These are phyloP conservation scores for Glaucidium brasilianum DNA, from an alignment of 2,113 vertebrate species.

Conservation along the genomic window DNA sequence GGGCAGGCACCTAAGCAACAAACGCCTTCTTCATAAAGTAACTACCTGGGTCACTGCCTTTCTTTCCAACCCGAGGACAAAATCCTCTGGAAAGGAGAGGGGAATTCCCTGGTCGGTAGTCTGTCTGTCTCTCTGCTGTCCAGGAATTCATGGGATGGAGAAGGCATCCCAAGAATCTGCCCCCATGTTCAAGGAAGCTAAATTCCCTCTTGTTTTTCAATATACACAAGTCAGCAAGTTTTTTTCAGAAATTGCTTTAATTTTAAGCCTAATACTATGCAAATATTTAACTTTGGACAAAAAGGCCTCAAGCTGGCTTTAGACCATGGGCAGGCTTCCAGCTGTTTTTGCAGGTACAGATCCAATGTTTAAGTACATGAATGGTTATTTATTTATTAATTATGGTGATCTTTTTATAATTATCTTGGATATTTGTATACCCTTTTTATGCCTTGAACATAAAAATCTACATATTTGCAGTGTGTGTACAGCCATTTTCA, in stretches of 20 bases:
- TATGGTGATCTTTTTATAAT: neutral
- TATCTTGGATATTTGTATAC: neutral
- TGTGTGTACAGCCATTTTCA: neutral
- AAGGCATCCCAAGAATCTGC: slow-evolving; percentile 52
- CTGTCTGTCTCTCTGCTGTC: slow-evolving; percentile 45
- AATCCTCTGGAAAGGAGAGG: slow-evolving; percentile 9
- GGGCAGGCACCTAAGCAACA: slow-evolving; percentile 17
- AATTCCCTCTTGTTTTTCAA: slow-evolving; percentile 44
- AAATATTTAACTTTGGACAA: slow-evolving; percentile 54
- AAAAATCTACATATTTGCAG: neutral
- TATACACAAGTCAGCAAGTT: slow-evolving; percentile 49
- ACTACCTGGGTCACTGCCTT: slow-evolving; percentile 6
- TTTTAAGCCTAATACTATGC: slow-evolving; percentile 50
- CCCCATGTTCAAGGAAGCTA: slow-evolving; percentile 22
- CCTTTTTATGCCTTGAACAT: neutral
- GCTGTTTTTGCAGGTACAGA: slow-evolving; percentile 38
- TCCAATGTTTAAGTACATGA: neutral
- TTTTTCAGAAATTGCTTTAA: slow-evolving; percentile 41
- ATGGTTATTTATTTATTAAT: neutral
- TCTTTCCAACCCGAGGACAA: neutral
- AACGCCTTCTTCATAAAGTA: slow-evolving; percentile 37
- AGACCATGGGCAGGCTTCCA: neutral
- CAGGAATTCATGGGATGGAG: slow-evolving; percentile 52
- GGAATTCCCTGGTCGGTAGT: slow-evolving; percentile 13
- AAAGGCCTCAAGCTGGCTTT: slow-evolving; percentile 31